A percentile compares a stretch with the other conserved stretches of the same genome.
Conservation (phyloP, 2,888 invertebrate species). For the Sisyra terminalis region DNA sequence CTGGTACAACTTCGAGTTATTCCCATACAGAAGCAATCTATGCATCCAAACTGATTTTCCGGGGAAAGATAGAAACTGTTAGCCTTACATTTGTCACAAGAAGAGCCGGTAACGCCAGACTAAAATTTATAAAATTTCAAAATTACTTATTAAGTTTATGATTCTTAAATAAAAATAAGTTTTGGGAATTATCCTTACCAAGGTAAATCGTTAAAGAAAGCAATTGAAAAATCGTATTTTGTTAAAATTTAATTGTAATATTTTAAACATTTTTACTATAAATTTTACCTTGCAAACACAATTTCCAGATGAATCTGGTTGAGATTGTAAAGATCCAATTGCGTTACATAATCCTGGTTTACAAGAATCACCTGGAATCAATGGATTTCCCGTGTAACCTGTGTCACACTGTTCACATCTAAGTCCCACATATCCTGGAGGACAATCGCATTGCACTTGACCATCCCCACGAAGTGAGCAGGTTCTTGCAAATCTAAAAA, state of each 20-base stretch:
- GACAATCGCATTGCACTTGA: slow-evolving; percentile 65
- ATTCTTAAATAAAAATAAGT: too few relatives aligned
- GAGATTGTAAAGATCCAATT: slow-evolving; percentile 47
- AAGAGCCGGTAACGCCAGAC: slow-evolving; percentile 57
- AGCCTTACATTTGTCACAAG: slow-evolving; percentile 73
- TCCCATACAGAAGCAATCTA: slow-evolving; percentile 92
- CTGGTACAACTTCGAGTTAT: slow-evolving; percentile 66
- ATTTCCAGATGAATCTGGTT: slow-evolving; percentile 26
- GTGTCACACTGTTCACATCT: slow-evolving; percentile 63
- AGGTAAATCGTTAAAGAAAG: slow-evolving; percentile 19
- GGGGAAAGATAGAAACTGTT: slow-evolving; percentile 70
- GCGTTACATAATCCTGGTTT: slow-evolving; percentile 48
- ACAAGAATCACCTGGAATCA: slow-evolving; percentile 59
- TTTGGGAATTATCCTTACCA: slow-evolving; percentile 21
- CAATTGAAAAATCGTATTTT: not conserved
- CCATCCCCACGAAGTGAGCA: slow-evolving; percentile 61
- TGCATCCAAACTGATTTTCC: slow-evolving; percentile 73
- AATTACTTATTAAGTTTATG: too few relatives aligned
- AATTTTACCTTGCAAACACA: slow-evolving; percentile 53
- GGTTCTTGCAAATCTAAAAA: slow-evolving; percentile 62
- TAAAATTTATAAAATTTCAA: slow-evolving; percentile 20
- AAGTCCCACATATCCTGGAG: slow-evolving; percentile 56
- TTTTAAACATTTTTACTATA: not conserved
- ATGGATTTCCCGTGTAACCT: slow-evolving; percentile 71
- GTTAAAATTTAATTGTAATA: not conserved